phyloP scores from a whole-genome alignment of 2,888 invertebrate genomes.

The Orthosia gracilis region DNA sequence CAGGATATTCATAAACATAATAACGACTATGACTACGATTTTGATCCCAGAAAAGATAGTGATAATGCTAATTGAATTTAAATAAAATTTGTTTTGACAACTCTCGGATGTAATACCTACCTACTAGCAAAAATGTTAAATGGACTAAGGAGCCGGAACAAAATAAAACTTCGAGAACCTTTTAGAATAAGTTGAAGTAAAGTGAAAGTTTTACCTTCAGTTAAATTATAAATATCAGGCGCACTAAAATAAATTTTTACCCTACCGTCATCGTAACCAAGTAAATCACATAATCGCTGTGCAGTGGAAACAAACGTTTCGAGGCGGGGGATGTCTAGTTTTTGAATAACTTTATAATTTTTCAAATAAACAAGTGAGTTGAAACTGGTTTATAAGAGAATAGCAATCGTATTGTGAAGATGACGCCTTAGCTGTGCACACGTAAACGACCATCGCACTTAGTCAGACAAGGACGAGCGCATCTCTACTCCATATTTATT shows the following conservation, averaged over 20 bases:
- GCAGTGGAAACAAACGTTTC: conserved; percentile 46
- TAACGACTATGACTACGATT: conserved; percentile 41
- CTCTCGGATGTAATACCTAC: no score
- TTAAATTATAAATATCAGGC: background rate
- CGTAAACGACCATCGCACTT: conserved; percentile 54
- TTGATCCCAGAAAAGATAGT: conserved; percentile 52
- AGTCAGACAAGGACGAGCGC: conserved; percentile 48
- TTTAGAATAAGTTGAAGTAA: background rate
- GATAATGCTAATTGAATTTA: conserved; percentile 2
- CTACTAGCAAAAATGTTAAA: background rate
- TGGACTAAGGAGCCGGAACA: background rate
- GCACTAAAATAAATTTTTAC: conserved; percentile 3
- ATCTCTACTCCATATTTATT: conserved; percentile 29
- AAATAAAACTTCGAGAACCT: background rate
- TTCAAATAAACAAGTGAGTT: conserved; percentile 45
- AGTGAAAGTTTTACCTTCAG: conserved; percentile 35
- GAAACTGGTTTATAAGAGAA: conserved; percentile 63
- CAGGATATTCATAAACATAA: conserved; percentile 35
- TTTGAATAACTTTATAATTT: conserved; percentile 54
- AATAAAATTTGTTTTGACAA: background rate
- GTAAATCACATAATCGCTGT: conserved; percentile 14
- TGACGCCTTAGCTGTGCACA: conserved; percentile 54
- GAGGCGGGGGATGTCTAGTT: conserved; percentile 23
- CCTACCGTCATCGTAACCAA: background rate
- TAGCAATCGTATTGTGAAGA: conserved; percentile 55